phyloP scores from a whole-genome alignment of 2,797 vertebrate genomes.

The Gila robusta region DNA sequence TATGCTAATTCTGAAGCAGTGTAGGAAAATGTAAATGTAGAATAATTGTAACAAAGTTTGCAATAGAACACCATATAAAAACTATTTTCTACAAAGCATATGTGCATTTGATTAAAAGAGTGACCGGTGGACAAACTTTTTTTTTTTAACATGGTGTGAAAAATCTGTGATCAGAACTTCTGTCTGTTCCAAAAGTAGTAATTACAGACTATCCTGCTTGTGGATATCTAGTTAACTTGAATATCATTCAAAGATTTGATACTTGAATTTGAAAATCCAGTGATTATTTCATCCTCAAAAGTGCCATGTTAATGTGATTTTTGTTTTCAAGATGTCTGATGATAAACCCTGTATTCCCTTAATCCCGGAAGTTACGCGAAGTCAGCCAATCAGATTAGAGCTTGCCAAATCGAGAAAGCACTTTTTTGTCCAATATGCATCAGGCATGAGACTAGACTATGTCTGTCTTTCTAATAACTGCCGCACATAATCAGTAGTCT shows the following conservation, averaged over 20 bases:
- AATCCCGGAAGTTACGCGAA: neutral
- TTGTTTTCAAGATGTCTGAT: neutral
- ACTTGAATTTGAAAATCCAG: neutral
- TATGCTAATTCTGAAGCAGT: conserved; percentile 32
- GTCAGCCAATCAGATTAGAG: neutral
- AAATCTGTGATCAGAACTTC: neutral
- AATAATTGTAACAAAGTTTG: conserved; percentile 13
- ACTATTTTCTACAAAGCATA: neutral
- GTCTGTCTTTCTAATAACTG: conserved; percentile 11
- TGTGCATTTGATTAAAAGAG: neutral
- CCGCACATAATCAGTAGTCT: conserved; percentile 5
- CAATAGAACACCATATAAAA: neutral
- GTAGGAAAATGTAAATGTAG: neutral
- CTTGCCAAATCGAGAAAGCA: neutral
- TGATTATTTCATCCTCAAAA: neutral
- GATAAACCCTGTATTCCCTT: neutral
- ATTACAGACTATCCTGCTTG: neutral
- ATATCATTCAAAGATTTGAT: neutral
- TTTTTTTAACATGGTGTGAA: neutral
- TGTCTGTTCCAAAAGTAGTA: neutral
- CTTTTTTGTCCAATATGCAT: neutral
- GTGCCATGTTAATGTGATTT: neutral
- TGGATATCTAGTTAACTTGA: neutral
- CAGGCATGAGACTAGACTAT: neutral
- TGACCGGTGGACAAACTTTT: neutral